Evolutionary conservation across 2,113 vertebrate species (phyloP).

Genomic region (Phoenicopterus ruber): DNA sequence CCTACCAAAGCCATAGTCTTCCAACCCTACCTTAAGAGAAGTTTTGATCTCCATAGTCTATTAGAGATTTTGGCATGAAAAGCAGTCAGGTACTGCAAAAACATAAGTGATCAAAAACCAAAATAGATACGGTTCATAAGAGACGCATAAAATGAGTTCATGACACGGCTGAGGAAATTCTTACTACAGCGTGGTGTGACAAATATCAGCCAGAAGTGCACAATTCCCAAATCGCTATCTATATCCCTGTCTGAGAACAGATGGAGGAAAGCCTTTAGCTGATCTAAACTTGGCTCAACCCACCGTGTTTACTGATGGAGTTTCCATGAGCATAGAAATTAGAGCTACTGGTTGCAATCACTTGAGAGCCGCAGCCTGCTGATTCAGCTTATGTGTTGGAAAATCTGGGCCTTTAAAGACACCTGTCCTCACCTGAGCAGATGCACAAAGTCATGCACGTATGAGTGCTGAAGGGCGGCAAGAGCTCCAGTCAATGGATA

Average conservation of each 20-base stretch:
- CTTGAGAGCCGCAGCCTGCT: background rate
- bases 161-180: background rate
- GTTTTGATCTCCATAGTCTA: background rate
- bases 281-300: constrained; percentile 53
- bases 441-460: background rate
- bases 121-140: background rate
- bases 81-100: background rate
- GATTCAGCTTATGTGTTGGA: background rate
- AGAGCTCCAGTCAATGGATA: background rate
- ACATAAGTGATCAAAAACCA: rapidly evolving
- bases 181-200: background rate
- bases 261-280: constrained; percentile 52
- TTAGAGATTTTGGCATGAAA: background rate
- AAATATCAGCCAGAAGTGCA: constrained; percentile 40
- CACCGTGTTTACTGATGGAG: constrained; percentile 30
- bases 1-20: background rate
- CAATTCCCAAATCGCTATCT: constrained; percentile 23
- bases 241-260: constrained; percentile 24
- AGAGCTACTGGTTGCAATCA: background rate
- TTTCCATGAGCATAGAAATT: background rate
- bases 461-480: background rate
- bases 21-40: background rate
- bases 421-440: background rate
- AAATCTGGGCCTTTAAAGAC: background rate
- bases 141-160: background rate